A percentile compares a stretch with the other conserved stretches of the same genome.
These are phyloP conservation scores for Bombylius discolor DNA, from an alignment of 2,888 invertebrate genomes.

Conservation along the genomic window DNA sequence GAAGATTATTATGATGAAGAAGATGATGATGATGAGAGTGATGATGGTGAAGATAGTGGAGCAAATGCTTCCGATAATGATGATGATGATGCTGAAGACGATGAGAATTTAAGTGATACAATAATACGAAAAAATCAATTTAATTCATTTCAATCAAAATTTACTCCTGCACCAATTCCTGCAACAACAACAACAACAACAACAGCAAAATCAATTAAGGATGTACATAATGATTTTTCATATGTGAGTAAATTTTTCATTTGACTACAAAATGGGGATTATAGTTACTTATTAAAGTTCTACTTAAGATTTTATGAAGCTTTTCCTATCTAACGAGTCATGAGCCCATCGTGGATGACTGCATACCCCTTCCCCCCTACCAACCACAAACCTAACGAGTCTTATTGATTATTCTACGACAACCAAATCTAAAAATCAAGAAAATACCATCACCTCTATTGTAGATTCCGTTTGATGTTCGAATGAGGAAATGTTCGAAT, in stretches of 20 bases:
- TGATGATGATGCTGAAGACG: not conserved
- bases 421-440: too few relatives aligned
- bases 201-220: not conserved
- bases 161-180: not conserved
- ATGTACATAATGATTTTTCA: not conserved
- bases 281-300: too few relatives aligned
- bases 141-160: not conserved
- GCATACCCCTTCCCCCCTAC: too few relatives aligned
- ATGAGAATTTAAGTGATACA: not conserved
- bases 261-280: too few relatives aligned
- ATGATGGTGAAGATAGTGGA: not conserved
- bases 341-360: too few relatives aligned
- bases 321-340: too few relatives aligned
- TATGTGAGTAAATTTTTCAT: not conserved
- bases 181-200: not conserved
- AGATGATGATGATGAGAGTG: conserved; percentile 13
- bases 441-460: too few relatives aligned
- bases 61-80: not conserved
- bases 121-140: not conserved
- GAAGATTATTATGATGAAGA: conserved; percentile 13
- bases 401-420: too few relatives aligned
- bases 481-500: too few relatives aligned
- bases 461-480: too few relatives aligned
- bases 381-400: too few relatives aligned
- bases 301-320: too few relatives aligned